phyloP scores from a whole-genome alignment of 1,140 invertebrate genomes.

The Sycophaga agraensis region DNA sequence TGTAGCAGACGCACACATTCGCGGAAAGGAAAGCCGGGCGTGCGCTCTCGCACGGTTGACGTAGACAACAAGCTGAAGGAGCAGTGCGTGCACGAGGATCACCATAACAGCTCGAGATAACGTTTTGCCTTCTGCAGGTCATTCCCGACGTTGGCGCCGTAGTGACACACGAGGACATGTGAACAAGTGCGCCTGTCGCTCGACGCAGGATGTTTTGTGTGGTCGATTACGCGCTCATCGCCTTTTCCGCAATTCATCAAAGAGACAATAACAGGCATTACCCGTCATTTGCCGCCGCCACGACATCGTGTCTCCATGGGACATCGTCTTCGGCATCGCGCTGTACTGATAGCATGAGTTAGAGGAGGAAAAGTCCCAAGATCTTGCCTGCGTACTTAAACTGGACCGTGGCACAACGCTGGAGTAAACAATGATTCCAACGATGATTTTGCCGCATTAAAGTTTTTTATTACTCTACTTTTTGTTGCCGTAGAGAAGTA shows the following conservation, averaged over 20 bases:
- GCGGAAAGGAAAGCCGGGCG: constrained; percentile 4
- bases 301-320: background rate
- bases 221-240: background rate
- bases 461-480: background rate
- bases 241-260: background rate
- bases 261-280: background rate
- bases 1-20: background rate
- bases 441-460: background rate
- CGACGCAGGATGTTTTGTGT: constrained; percentile 1
- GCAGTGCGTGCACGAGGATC: too few relatives aligned
- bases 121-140: background rate
- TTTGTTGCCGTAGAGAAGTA: background rate
- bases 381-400: background rate
- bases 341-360: too few relatives aligned
- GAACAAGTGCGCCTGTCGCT: too few relatives aligned
- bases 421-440: background rate
- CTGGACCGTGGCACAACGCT: background rate
- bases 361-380: too few relatives aligned
- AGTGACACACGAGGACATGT: too few relatives aligned
- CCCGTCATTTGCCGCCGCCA: background rate
- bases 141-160: too few relatives aligned
- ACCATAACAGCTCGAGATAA: background rate
- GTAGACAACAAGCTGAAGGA: background rate
- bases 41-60: constrained; percentile 4
- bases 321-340: background rate